Conservation (phyloP, 2,888 invertebrate genomes). For the Cephus nigrinus region DNA sequence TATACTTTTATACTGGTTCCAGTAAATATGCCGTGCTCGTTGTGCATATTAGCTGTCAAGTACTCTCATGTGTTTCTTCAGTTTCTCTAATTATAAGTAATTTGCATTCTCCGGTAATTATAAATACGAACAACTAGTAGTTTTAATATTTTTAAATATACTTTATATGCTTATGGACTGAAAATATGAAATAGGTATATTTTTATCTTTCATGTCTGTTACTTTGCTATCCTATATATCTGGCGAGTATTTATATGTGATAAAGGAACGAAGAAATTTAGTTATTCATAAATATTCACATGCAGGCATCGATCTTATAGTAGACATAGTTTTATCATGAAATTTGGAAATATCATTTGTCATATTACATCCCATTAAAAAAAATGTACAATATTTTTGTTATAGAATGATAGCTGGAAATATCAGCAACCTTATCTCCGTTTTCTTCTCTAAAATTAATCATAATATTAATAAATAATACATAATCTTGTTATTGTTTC, state of each 20-base stretch:
- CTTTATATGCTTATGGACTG: neutral
- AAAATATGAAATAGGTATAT: neutral
- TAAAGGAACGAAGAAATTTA: neutral
- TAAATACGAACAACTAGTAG: neutral
- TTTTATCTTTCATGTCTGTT: neutral
- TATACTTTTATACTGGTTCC: too few relatives aligned
- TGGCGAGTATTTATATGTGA: neutral
- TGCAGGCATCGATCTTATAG: neutral
- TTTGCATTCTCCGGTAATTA: neutral
- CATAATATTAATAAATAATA: neutral
- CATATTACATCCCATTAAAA: neutral
- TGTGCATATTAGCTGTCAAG: too few relatives aligned
- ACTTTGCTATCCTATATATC: neutral
- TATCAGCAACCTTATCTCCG: neutral
- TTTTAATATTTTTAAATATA: neutral
- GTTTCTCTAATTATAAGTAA: neutral
- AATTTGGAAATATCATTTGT: neutral
- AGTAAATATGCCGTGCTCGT: too few relatives aligned
- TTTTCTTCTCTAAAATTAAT: neutral
- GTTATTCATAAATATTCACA: neutral
- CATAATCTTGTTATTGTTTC: neutral
- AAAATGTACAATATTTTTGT: neutral
- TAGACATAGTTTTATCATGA: neutral
- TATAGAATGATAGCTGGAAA: neutral
- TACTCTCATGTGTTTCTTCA: too few relatives aligned